Base-by-base conservation (phyloP, 2,888 invertebrate species). In the Epirrhoe tristata region DNA sequence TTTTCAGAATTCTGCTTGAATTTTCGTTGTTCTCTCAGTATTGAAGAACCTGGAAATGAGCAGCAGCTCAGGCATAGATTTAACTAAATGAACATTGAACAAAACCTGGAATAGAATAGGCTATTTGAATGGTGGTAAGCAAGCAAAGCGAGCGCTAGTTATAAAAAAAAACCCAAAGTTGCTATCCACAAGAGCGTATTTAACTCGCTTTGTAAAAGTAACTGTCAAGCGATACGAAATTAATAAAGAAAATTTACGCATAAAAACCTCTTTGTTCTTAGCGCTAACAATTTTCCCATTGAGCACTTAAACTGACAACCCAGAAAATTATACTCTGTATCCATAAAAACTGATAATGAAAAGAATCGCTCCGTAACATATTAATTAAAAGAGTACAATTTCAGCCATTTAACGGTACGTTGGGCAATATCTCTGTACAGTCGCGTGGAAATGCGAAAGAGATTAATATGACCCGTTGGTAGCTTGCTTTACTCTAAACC, bases 381-480 rank as follows among this genome's bases (percentile, higher is more conserved):
- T 85, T 88, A 88, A 89, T 87, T 86, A 85, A 86, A 87, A 82
- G 74, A 73, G 80, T 84, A 86, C 85, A 82, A 83, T 83, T 81
- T 77, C 79, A 80, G 81, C 82, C 83, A 88, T 89, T 87, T 85
- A 82, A 79, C 81, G 84, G 81, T 75, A 83, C 84, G 83, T 77
- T 83, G 77, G 80, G 84, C 86, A 85, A 83, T 85, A 85, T 82
- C 79, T 78, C 73, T 71, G 77, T 72, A 73, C 78, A 77, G 71
- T 76, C 78, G 79, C 76, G 81, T 82, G 82, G 83, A 85, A 87
- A 89, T 85, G 87, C 81, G 86, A 89, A 87, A 88, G 85, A 89
- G 89, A 90, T 89, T 89, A 88, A 90, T 90, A 89, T 85, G 85
- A 85, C 81, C 84, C 82, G 82, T 78, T 76, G 77, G 72, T 7